Evolutionary conservation across 1,140 invertebrate species (phyloP), one percentile per base, ranked within the genome.

Genomic region (Platyscapa corneri): DNA sequence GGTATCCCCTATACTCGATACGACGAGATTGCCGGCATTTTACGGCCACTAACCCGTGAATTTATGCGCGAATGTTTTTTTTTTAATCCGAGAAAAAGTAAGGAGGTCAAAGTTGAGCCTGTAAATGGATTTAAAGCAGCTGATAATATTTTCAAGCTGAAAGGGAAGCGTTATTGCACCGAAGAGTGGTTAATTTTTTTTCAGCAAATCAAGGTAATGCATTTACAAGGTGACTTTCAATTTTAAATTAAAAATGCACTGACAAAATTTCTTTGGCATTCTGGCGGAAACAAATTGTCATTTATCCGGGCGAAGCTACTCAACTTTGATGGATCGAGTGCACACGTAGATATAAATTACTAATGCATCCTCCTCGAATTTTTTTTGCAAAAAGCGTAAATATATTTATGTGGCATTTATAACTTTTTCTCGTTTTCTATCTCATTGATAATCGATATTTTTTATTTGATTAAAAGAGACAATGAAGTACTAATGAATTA

Each of bases 41-140:
- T 72, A 37, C 67, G 20, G 32, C 18, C 6, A 23, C 10, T 60
- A 23, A 23, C 3, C 23, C 56, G 56, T 37, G 27, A n/a, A 74
- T 42, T 42, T 74, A 72, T 72, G 67, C 67, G 67, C 34, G 67
- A 72, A 53, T n/a, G n/a, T n/a, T n/a, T n/a, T 23, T 42, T 42
- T 20, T n/a, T 74, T 42, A 14, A 42, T 27, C 20, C 37, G 23
- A n/a, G 0, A 27, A 39, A 34, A 27, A 53, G 49, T 53, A 53
- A 72, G 67, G 34, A 39, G 67, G 34, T 72, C n/a, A 20, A 20
- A 18, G 10, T n/a, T n/a, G n/a, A n/a, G n/a, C n/a, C n/a, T n/a
- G n/a, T n/a, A n/a, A n/a, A n/a, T n/a, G n/a, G n/a, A n/a, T n/a
- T n/a, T n/a, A n/a, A n/a, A n/a, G n/a, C n/a, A n/a, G n/a, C n/a